phyloP scores from a whole-genome alignment of 1,140 invertebrate genomes.

The Drosophila ananassae region DNA sequence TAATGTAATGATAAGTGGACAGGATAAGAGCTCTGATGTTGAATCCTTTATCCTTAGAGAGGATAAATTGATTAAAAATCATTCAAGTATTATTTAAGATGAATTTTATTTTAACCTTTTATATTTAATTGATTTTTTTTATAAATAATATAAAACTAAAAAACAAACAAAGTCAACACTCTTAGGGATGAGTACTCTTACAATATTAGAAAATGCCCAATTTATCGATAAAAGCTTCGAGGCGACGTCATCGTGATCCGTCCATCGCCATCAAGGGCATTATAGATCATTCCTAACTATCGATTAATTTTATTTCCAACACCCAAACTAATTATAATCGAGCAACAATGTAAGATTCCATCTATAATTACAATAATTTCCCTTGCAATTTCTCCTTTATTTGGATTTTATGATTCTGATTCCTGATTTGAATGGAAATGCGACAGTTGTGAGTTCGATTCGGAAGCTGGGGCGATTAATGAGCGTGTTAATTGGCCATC shows the following conservation, averaged over 20 bases:
- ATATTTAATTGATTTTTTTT: not conserved
- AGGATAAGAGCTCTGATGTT: not conserved
- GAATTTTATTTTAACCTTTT: not conserved
- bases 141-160: too few species aligned
- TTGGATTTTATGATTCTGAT: not conserved
- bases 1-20: slow-evolving; percentile 38
- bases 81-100: not conserved
- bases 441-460: slow-evolving; percentile 71
- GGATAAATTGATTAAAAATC: not conserved
- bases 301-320: too few species aligned
- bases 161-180: too few species aligned
- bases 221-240: too few species aligned
- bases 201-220: too few species aligned
- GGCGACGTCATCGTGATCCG: too few species aligned
- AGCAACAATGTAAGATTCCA: too few species aligned
- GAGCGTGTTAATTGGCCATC: slow-evolving; percentile 73
- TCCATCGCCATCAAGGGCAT: too few species aligned
- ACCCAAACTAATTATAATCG: too few species aligned
- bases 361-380: not conserved
- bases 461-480: slow-evolving; percentile 43
- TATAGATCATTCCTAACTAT: too few species aligned
- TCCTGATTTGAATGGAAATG: not conserved
- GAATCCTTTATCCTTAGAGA: not conserved
- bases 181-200: too few species aligned
- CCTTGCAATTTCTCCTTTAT: not conserved